phyloP scores from a whole-genome alignment of 2,888 invertebrate genomes.

The Caenorhabditis japonica region DNA sequence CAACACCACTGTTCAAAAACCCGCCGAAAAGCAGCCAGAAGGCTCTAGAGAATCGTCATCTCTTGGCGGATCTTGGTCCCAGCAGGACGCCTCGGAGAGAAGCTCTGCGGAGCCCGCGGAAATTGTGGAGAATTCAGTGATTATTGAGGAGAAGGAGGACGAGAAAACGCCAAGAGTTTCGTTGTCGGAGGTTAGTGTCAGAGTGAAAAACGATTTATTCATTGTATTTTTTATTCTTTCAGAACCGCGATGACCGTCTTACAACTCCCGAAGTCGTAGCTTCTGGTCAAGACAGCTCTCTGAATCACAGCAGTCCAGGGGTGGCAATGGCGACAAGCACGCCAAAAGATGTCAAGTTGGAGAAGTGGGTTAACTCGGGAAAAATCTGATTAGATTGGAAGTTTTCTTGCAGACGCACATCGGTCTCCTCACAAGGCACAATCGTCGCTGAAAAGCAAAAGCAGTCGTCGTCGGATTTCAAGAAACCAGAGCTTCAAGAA shows the following conservation, averaged over 20 bases:
- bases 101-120: slow-evolving; percentile 34
- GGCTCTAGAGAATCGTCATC: slow-evolving; percentile 51
- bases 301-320: slow-evolving; percentile 33
- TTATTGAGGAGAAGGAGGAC: slow-evolving; percentile 3
- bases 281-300: background rate
- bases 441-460: slow-evolving; percentile 13
- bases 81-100: slow-evolving; percentile 34
- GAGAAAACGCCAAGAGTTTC: slow-evolving; percentile 28
- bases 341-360: slow-evolving; percentile 35
- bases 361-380: no score
- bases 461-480: background rate
- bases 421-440: slow-evolving; percentile 31
- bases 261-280: slow-evolving; percentile 10
- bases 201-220: background rate
- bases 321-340: slow-evolving; percentile 60
- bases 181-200: slow-evolving; percentile 14
- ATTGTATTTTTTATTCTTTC: background rate
- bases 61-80: slow-evolving; percentile 47
- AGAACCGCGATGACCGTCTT: slow-evolving; percentile 10
- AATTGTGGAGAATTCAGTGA: slow-evolving; percentile 20
- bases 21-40: slow-evolving; percentile 15
- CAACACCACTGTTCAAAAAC: background rate
- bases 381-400: background rate
- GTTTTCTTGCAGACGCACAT: slow-evolving; percentile 21
- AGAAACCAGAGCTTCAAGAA: slow-evolving; percentile 8